Evolutionary conservation across 2,888 invertebrate species (phyloP), one percentile per base, ranked within the genome.

Genomic region (Orchesellides sinensis): DNA sequence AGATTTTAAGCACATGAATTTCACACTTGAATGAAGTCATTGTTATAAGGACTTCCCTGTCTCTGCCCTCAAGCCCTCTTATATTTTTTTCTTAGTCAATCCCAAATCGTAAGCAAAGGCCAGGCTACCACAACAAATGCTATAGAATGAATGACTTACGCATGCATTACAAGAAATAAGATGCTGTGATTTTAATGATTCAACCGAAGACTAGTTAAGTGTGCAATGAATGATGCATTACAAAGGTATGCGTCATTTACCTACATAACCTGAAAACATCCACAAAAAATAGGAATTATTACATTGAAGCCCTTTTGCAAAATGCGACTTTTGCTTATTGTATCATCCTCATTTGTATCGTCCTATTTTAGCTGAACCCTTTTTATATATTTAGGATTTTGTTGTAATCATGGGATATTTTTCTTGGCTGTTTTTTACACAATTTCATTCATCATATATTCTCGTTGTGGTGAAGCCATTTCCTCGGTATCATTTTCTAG

Each of bases 11-110:
- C n/a, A n/a, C 56, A 69, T 69, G 61, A 69, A 68, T 69, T 68
- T 61, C 61, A 68, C 49, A 61, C 61, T 47, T 69, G 49, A 78
- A 78, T 78, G 78, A 78, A 69, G 78, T 78, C 78, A 78, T 61
- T 69, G 69, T 69, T 78, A 69, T 69, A 77, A 66, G 75, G 75
- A 52, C 68, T 77, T 77, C 65, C 74, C 61, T 49, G 52, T 35
- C 27, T 25, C 61, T 14, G 27, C 10, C 29, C 66, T 17, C 49
- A 47, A 69, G 21, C n/a, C n/a, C 35, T 32, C 12, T 17, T 17
- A 49, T 19, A 25, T 66, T 45, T 35, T 66, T 47, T 47, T 17
- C 47, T 47, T 65, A 45, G 47, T 25, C 47, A 47, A 25, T 47
- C 19, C n/a, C 47, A 8, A 47, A 47, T 17, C 35, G 12, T 35